These are phyloP conservation scores for Anolis carolinensis DNA, from an alignment of 2,113 vertebrate species.

Conservation along the genomic window DNA sequence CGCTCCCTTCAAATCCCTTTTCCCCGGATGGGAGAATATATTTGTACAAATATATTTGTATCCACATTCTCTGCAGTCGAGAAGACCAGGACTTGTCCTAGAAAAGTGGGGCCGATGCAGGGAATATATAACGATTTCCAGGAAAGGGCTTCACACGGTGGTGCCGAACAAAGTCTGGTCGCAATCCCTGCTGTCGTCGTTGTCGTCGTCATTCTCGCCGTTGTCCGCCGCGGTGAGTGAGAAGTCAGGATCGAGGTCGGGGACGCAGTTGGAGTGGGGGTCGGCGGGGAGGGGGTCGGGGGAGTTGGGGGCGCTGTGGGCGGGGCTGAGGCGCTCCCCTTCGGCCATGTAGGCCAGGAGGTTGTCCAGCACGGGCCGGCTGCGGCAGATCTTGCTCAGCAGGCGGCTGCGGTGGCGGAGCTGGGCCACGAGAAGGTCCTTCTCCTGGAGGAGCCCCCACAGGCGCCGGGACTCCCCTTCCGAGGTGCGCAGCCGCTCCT, in stretches of 20 bases:
- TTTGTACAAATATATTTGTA: no score
- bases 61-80: no score
- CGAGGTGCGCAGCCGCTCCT: slow-evolving; percentile 74
- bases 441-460: slow-evolving; percentile 70
- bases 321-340: slow-evolving; percentile 73
- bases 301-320: slow-evolving; percentile 41
- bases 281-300: slow-evolving; percentile 40
- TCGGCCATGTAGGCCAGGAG: slow-evolving; percentile 78
- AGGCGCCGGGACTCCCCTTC: slow-evolving; percentile 75
- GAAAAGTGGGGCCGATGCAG: no score
- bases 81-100: no score
- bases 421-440: slow-evolving; percentile 72
- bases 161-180: slow-evolving; percentile 78
- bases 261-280: slow-evolving; percentile 60
- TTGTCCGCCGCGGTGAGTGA: slow-evolving; percentile 64
- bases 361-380: slow-evolving; percentile 69
- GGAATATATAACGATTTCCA: no score
- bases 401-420: slow-evolving; percentile 77
- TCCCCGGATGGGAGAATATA: no score
- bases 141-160: slow-evolving; percentile 71
- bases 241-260: slow-evolving; percentile 67
- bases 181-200: slow-evolving; percentile 52
- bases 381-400: slow-evolving; percentile 76
- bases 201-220: no score
- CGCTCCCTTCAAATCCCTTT: no score